Evolutionary conservation across 2,113 vertebrate genomes (phyloP).

Genomic region (Neotoma lepida): DNA sequence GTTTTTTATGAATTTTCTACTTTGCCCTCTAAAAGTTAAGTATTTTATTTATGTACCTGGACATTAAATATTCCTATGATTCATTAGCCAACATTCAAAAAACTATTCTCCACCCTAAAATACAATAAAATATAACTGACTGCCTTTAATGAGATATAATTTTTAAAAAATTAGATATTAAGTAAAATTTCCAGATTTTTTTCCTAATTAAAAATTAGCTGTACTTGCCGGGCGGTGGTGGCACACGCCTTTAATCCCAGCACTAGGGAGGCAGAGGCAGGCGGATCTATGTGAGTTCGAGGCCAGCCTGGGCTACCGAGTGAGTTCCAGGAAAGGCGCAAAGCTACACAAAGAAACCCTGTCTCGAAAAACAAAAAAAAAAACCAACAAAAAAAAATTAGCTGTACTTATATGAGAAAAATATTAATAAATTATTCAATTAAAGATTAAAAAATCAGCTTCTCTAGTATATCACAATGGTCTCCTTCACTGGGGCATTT

Average conservation of each 20-base stretch:
- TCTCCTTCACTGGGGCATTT: background rate
- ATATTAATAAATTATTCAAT: conserved; percentile 15
- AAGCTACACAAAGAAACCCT: too few species aligned
- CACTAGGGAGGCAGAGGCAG: too few species aligned
- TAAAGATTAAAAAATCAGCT: conserved; percentile 10
- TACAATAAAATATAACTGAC: conserved; percentile 8
- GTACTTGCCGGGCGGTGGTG: too few species aligned
- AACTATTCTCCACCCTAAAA: conserved; percentile 13
- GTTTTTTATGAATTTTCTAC: conserved; percentile 27
- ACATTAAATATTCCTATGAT: conserved; percentile 13
- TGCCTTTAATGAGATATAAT: background rate
- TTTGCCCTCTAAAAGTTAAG: conserved; percentile 48
- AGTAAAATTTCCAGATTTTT: background rate
- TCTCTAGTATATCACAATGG: background rate
- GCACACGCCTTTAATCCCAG: too few species aligned
- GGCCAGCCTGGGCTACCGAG: too few species aligned
- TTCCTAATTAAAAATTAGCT: conserved; percentile 38
- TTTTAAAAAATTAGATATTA: conserved; percentile 49
- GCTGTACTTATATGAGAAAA: background rate
- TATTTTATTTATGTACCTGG: background rate
- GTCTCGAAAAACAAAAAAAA: too few species aligned
- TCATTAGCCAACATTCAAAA: conserved; percentile 35
- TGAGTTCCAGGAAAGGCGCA: too few species aligned
- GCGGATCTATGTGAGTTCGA: too few species aligned
- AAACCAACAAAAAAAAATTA: too few species aligned